These are phyloP conservation scores for Macrophya alboannulata DNA, from an alignment of 2,888 invertebrate genomes.

Conservation along the genomic window DNA sequence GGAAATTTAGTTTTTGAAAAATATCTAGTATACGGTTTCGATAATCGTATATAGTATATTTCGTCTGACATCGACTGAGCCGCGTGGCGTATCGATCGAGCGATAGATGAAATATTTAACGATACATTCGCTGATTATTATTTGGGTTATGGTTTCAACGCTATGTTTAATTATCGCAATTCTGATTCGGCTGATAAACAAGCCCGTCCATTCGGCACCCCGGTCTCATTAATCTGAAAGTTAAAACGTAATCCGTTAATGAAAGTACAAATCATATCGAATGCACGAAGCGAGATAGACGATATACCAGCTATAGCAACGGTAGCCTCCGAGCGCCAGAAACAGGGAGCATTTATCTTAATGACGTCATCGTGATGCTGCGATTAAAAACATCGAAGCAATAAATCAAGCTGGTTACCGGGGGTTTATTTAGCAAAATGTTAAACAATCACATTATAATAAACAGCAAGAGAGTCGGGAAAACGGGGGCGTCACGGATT, in stretches of 20 bases:
- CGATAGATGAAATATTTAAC: background rate
- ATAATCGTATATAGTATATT: too few species aligned
- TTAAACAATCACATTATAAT: constrained; percentile 71
- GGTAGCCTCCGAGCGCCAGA: background rate
- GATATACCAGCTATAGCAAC: background rate
- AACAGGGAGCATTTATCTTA: constrained; percentile 62
- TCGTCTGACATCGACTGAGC: background rate
- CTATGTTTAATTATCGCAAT: constrained; percentile 44
- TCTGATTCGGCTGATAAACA: constrained; percentile 51
- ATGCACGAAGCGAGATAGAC: constrained; percentile 7
- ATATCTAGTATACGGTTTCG: background rate
- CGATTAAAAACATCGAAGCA: constrained; percentile 52
- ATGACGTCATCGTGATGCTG: constrained; percentile 65
- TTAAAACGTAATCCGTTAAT: constrained; percentile 58
- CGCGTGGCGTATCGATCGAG: background rate
- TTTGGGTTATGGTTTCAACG: constrained; percentile 46
- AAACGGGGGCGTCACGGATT: constrained; percentile 62
- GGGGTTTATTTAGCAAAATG: constrained; percentile 63
- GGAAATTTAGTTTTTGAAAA: background rate
- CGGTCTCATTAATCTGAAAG: constrained; percentile 55
- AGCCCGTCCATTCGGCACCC: constrained; percentile 43
- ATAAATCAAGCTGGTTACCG: constrained; percentile 39
- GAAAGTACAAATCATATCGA: constrained; percentile 58
- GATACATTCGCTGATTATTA: constrained; percentile 27
- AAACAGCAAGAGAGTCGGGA: constrained; percentile 66